Conservation (phyloP, 2,888 invertebrate genomes). For the Polyommatus iphigenia region DNA sequence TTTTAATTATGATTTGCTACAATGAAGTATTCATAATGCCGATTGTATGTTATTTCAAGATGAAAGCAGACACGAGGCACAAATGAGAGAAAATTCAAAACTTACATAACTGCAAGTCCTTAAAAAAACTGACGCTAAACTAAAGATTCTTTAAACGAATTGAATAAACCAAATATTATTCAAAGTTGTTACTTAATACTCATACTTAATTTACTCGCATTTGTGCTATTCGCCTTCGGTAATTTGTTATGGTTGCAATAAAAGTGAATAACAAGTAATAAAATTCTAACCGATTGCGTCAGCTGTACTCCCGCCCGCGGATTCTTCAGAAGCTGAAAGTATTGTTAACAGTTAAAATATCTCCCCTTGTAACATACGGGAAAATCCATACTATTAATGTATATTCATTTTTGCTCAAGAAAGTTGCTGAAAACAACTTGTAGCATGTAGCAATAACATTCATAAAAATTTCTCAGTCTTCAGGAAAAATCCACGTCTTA, state of each 20-base stretch:
- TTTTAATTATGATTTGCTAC: no score
- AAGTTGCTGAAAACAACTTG: no score
- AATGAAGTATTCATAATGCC: no score
- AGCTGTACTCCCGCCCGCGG: constrained; percentile 13
- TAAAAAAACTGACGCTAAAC: background rate
- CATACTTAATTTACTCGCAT: background rate
- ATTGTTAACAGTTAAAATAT: constrained; percentile 3
- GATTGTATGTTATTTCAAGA: background rate
- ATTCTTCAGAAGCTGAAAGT: constrained; percentile 4
- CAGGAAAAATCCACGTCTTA: background rate
- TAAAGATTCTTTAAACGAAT: background rate
- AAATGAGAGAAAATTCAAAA: background rate
- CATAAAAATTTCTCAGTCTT: background rate
- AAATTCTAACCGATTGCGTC: constrained; percentile 9
- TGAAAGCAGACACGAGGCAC: background rate
- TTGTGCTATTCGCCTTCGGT: background rate
- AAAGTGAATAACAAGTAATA: background rate
- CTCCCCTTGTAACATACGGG: background rate
- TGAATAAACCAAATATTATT: background rate
- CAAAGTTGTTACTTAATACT: background rate
- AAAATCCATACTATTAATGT: background rate
- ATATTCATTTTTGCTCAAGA: background rate
- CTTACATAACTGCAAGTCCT: background rate
- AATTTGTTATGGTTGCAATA: background rate
- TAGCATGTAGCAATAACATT: background rate